These are phyloP conservation scores for Chymomyza fuscimana DNA, from an alignment of 2,888 invertebrate genomes.

Conservation along the genomic window DNA sequence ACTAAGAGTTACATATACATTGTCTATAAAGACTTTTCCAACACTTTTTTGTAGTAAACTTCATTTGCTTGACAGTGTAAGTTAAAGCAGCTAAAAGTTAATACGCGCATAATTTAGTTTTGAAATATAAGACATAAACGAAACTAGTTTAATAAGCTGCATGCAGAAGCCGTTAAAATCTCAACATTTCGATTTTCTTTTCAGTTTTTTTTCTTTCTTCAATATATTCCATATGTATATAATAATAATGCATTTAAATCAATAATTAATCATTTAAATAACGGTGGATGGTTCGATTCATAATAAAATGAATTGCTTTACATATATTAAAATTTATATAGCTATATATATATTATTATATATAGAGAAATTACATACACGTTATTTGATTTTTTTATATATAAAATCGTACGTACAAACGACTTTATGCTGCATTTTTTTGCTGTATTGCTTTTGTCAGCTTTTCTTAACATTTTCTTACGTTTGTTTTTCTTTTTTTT, in stretches of 20 bases:
- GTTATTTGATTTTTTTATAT: slow-evolving; percentile 18
- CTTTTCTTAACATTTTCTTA: neutral
- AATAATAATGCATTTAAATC: slow-evolving; percentile 46
- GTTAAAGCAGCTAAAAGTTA: no score
- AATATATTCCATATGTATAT: slow-evolving; percentile 12
- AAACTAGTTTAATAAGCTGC: no score
- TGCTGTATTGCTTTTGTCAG: neutral
- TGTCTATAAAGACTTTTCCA: no score
- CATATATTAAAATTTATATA: slow-evolving; percentile 27
- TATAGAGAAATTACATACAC: slow-evolving; percentile 46
- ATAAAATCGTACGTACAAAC: neutral
- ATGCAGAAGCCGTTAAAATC: neutral
- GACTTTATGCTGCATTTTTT: neutral
- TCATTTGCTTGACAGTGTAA: no score
- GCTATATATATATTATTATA: slow-evolving; percentile 35
- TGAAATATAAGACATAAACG: no score
- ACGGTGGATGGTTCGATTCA: slow-evolving; percentile 77
- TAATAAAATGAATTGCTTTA: slow-evolving; percentile 65
- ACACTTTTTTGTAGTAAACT: no score
- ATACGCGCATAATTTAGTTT: no score
- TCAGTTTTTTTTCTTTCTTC: no score
- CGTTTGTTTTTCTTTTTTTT: slow-evolving; percentile 9
- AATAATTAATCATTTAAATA: slow-evolving; percentile 70
- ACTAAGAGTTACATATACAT: no score
- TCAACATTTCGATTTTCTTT: neutral